These are phyloP conservation scores for Meda fulgida DNA, from an alignment of 2,797 vertebrate genomes.

Conservation along the genomic window DNA sequence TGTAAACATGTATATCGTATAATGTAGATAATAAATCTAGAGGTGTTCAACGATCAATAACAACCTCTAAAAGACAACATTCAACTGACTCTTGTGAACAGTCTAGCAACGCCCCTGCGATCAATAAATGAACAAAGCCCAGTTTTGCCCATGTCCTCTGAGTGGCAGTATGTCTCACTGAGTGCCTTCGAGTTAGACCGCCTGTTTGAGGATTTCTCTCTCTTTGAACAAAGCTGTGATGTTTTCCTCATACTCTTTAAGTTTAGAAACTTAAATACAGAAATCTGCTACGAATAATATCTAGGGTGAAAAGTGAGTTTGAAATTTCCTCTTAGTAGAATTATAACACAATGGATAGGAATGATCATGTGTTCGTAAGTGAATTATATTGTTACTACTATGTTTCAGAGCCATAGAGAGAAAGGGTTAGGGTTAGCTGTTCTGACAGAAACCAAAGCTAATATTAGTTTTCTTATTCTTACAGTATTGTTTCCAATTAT, in stretches of 20 bases:
- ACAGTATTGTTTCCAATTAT: not conserved
- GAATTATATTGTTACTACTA: not conserved
- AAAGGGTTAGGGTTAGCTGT: too few species aligned
- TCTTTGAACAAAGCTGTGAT: not conserved
- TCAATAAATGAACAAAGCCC: slow-evolving; percentile 4
- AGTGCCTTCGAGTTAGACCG: not conserved
- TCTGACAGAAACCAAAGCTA: not conserved
- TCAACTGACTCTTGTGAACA: slow-evolving; percentile 4
- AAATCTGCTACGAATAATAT: not conserved
- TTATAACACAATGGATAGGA: not conserved
- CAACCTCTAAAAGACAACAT: slow-evolving; percentile 1
- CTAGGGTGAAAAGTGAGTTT: not conserved
- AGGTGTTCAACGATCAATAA: slow-evolving; percentile 36
- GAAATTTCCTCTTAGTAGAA: not conserved
- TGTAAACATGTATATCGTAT: not conserved
- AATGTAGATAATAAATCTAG: slow-evolving; percentile 15
- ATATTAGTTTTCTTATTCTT: not conserved
- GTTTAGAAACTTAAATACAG: not conserved
- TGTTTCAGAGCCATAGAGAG: too few species aligned
- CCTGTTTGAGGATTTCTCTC: not conserved
- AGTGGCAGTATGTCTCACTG: slow-evolving; percentile 48
- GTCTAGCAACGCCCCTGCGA: not conserved
- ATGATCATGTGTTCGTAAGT: not conserved
- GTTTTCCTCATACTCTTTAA: not conserved
- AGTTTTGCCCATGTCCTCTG: slow-evolving; percentile 28